These are phyloP conservation scores for Loxodonta africana DNA, from an alignment of 2,113 vertebrate genomes.

Conservation along the genomic window DNA sequence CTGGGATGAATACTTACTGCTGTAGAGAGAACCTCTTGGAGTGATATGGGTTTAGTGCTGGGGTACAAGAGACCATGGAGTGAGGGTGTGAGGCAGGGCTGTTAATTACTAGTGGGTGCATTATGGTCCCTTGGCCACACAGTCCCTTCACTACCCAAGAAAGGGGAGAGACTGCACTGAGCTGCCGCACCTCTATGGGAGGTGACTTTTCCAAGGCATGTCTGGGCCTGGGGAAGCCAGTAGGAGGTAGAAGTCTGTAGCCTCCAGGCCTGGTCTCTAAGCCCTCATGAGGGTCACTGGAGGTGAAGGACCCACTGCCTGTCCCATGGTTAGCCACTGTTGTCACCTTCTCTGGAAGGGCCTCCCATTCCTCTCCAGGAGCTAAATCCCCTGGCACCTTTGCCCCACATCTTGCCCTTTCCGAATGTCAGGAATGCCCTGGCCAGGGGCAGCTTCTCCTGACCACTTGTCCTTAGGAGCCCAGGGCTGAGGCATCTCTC, in stretches of 20 bases:
- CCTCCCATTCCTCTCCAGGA: slow-evolving; percentile 68
- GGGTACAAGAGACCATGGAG: not conserved
- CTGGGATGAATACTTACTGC: not conserved
- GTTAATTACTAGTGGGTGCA: not conserved
- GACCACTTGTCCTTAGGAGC: slow-evolving; percentile 68
- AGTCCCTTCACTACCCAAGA: not conserved
- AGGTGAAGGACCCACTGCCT: not conserved
- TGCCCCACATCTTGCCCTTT: slow-evolving; percentile 80
- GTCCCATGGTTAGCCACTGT: not conserved
- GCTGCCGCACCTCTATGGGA: not conserved
- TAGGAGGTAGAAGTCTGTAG: not conserved
- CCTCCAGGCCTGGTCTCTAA: not conserved
- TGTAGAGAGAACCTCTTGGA: not conserved
- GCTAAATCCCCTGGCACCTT: slow-evolving; percentile 81
- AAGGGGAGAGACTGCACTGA: not conserved
- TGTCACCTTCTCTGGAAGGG: slow-evolving; percentile 42
- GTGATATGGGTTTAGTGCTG: not conserved
- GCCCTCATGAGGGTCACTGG: not conserved
- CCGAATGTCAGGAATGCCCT: slow-evolving; percentile 79
- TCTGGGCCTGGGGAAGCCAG: not conserved
- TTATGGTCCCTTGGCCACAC: not conserved
- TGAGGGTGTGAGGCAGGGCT: not conserved
- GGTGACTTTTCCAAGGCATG: slow-evolving; percentile 11
- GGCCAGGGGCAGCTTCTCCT: slow-evolving; percentile 61
- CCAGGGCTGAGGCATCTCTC: slow-evolving; percentile 40